Evolutionary conservation across 2,797 vertebrate genomes (phyloP), one percentile per base, ranked within the genome.

Genomic region (Chromobotia macracanthus): DNA sequence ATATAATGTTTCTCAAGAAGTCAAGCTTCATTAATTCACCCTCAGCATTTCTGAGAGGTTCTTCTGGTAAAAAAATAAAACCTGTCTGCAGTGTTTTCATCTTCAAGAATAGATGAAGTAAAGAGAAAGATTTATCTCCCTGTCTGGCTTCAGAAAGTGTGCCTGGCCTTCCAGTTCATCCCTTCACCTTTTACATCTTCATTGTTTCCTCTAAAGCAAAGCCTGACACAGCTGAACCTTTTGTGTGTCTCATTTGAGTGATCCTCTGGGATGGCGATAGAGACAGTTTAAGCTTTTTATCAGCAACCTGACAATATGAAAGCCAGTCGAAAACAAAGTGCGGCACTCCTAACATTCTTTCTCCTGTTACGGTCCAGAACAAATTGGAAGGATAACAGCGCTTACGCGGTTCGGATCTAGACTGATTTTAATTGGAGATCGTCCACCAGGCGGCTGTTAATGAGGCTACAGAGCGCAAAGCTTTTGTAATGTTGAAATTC

Each of bases 241-340:
- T 82, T 86, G 89, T 89, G 91, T 87, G 86, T 80, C 84, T 88
- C 91, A 89, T 91, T 90, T 91, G 90, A 90, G 88, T 84, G 86
- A 88, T 91, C 85, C 90, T 79, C 83, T 75, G 78, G 85, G 86
- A 86, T 86, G 23, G 23, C 15, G 84, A 84, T 80, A 87, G 79
- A 82, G 84, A 83, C 82, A 82, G 84, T 90, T 75, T 87, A 90
- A 89, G 88, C 87, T 63, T 77, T 9, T 81, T 89, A 92, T 92
- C 87, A 90, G 85, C 41, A 58, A 87, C 89, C 84, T 85, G 84
- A 87, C 80, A 85, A 89, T 87, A 84, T 88, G 82, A 91, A 88
- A 88, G 80, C 46, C 83, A 85, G 87, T 86, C 77, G 86, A 90
- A 87, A 91, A 90, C 86, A 79, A 79, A 80, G 61, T 51, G 48